A percentile compares a stretch with the other conserved stretches of the same genome.
These are phyloP conservation scores for Drosophila albomicans DNA, from an alignment of 1,140 invertebrate genomes.

Conservation along the genomic window DNA sequence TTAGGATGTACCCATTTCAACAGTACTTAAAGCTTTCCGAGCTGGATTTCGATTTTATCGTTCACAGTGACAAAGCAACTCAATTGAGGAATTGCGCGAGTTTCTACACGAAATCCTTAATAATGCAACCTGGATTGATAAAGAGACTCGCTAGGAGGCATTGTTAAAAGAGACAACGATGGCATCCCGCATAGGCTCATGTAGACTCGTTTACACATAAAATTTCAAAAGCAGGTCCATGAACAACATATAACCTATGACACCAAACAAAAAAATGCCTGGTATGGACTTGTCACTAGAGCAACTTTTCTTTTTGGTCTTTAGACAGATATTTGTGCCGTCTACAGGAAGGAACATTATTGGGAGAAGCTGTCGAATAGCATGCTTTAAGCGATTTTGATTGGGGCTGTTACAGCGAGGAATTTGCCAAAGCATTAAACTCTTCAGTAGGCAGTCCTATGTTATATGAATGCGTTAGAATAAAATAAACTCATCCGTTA, in stretches of 20 bases:
- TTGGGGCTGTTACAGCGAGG: constrained; percentile 87
- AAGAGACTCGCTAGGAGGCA: constrained; percentile 87
- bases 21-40: constrained; percentile 72
- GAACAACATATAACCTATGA: constrained; percentile 65
- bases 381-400: constrained; percentile 82
- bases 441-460: constrained; percentile 85
- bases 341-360: constrained; percentile 67
- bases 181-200: constrained; percentile 87
- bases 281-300: constrained; percentile 93
- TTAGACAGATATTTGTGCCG: constrained; percentile 85
- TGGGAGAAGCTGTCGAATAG: constrained; percentile 69
- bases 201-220: constrained; percentile 85
- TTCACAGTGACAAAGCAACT: constrained; percentile 62
- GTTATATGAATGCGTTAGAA: too few species aligned
- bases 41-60: constrained; percentile 71
- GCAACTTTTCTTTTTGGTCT: constrained; percentile 96
- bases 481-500: too few species aligned
- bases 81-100: constrained; percentile 86
- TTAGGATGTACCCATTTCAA: constrained; percentile 50
- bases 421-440: constrained; percentile 88
- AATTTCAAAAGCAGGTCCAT: constrained; percentile 76
- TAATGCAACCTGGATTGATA: constrained; percentile 90
- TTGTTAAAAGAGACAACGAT: constrained; percentile 87
- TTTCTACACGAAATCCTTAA: constrained; percentile 86
- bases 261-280: constrained; percentile 88